Conservation (phyloP, 1,140 invertebrate species). For the Bombus superbus region DNA sequence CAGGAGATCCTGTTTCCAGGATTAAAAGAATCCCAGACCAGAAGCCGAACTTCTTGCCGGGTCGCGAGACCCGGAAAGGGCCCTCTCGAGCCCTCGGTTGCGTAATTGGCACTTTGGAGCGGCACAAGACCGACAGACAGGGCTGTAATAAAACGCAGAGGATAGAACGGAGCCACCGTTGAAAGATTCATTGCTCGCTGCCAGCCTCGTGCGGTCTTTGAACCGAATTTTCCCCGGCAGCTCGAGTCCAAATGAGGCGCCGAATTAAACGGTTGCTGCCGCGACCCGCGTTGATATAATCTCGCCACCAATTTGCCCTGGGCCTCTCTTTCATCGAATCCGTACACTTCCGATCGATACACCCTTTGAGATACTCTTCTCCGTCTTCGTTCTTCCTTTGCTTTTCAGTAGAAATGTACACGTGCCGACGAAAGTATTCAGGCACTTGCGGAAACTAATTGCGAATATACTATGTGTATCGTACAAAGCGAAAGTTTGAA, state of each 20-base stretch:
- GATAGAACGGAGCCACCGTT: conserved; percentile 6
- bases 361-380: not conserved
- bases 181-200: conserved; percentile 56
- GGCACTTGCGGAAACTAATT: too few species aligned
- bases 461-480: too few species aligned
- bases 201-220: conserved; percentile 44
- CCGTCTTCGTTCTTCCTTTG: not conserved
- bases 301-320: not conserved
- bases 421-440: too few species aligned
- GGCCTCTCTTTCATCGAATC: not conserved
- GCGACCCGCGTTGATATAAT: conserved; percentile 8
- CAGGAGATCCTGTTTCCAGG: conserved; percentile 63
- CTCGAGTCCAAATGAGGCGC: conserved; percentile 23
- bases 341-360: not conserved
- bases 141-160: conserved; percentile 60
- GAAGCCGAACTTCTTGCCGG: conserved; percentile 37
- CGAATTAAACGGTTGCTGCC: conserved; percentile 23
- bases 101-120: conserved; percentile 68
- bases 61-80: conserved; percentile 25
- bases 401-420: not conserved
- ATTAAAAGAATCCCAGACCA: conserved; percentile 61
- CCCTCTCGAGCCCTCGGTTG: conserved; percentile 41
- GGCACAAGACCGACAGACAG: conserved; percentile 49
- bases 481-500: too few species aligned
- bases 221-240: conserved; percentile 42